A percentile compares a stretch with the other conserved stretches of the same genome.
These are phyloP conservation scores for Percopsis omiscomaycus DNA, from an alignment of 2,797 vertebrate genomes.

Conservation along the genomic window DNA sequence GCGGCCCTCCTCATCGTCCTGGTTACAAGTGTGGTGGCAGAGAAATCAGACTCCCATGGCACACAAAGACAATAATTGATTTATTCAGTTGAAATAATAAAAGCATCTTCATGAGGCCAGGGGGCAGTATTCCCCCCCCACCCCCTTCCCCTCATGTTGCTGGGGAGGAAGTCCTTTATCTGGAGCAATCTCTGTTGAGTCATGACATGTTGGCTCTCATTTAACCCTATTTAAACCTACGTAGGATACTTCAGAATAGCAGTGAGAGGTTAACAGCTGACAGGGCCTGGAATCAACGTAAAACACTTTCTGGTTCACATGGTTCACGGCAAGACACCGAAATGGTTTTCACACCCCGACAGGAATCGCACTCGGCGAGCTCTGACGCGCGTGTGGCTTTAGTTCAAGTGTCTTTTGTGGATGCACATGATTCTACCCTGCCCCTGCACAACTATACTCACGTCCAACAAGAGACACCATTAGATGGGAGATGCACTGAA, in stretches of 20 bases:
- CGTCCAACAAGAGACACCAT: conserved; percentile 50
- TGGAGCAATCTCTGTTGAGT: conserved; percentile 31
- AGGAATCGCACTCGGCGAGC: conserved; percentile 51
- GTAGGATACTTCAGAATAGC: conserved; percentile 9
- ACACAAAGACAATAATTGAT: conserved; percentile 67
- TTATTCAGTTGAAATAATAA: conserved; percentile 61
- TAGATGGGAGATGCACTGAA: conserved; percentile 52
- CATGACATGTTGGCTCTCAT: conserved; percentile 44
- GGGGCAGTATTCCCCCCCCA: conserved; percentile 31
- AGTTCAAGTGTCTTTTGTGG: conserved; percentile 68
- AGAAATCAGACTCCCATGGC: conserved; percentile 50
- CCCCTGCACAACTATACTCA: conserved; percentile 51
- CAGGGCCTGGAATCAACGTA: not conserved
- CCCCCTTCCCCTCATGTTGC: not conserved
- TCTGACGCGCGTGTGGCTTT: conserved; percentile 15
- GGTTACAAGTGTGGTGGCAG: no score
- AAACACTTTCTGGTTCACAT: not conserved
- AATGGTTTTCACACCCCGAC: not conserved
- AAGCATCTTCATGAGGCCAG: conserved; percentile 50
- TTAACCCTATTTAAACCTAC: conserved; percentile 38
- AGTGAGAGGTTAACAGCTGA: conserved; percentile 27
- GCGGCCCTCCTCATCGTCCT: conserved; percentile 49
- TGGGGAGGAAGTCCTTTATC: conserved; percentile 22
- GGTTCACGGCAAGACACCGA: not conserved
- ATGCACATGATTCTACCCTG: conserved; percentile 58